Conservation (phyloP, 92 coral and sea anemone genomes). For the Pocillopora grandis region DNA sequence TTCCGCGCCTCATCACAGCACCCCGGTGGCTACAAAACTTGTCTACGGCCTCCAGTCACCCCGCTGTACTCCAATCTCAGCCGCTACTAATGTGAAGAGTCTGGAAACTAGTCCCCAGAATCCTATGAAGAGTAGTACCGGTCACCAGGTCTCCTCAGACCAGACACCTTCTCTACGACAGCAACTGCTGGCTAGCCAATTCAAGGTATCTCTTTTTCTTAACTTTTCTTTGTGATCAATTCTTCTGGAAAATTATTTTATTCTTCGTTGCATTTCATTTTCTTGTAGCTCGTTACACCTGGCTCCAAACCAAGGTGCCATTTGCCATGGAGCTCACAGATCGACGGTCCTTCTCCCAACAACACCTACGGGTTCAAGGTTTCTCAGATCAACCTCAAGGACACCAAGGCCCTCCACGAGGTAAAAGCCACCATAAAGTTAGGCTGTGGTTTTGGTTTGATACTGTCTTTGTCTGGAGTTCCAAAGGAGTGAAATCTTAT, state of each 20-base stretch:
- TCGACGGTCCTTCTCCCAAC: constrained; percentile 96
- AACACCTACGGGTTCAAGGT: constrained; percentile 94
- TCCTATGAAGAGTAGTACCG: background rate
- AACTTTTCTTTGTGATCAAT: background rate
- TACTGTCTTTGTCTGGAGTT: background rate
- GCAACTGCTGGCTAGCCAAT: constrained; percentile 76
- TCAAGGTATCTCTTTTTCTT: constrained; percentile 57
- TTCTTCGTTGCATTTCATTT: background rate
- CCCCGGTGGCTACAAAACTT: constrained; percentile 51
- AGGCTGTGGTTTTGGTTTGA: background rate
- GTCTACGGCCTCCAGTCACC: constrained; percentile 43
- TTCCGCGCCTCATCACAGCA: constrained; percentile 49
- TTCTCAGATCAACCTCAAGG: constrained; percentile 82
- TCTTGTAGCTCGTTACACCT: constrained; percentile 66
- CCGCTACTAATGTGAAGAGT: constrained; percentile 9
- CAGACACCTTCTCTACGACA: constrained; percentile 56
- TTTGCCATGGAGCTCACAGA: constrained; percentile 74
- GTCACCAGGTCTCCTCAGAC: constrained; percentile 11
- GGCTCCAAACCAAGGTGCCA: constrained; percentile 47
- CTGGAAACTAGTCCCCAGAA: background rate
- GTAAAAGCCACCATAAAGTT: constrained; percentile 22
- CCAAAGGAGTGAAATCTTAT: background rate
- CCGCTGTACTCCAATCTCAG: constrained; percentile 65
- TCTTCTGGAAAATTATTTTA: background rate
- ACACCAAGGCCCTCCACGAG: constrained; percentile 87